Evolutionary conservation across 2,113 vertebrate species (phyloP), one percentile per base, ranked within the genome.

Genomic region (Actenoides lindsayi): DNA sequence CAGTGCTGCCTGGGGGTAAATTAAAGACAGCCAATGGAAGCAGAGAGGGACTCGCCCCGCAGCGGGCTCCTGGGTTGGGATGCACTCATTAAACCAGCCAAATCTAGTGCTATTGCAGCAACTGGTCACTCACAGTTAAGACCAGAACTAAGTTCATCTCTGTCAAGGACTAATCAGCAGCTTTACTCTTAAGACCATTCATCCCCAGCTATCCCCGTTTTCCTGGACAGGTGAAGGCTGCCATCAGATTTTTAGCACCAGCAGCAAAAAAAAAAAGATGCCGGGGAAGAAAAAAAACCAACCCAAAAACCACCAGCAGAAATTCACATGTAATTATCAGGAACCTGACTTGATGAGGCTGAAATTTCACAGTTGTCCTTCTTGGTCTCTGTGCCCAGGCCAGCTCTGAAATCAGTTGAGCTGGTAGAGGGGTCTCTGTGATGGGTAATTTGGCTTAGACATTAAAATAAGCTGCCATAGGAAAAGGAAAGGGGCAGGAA

Each of bases 31-130:
- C 27, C 77, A 39, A 30, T 2, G 50, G 57, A 48, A 71, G 79
- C 33, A 42, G 18, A 23, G 70, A 23, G 69, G 65, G 50, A n/a
- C 67, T 48, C 46, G 18, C 7, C 15, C 46, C 1, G 1, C 57
- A 30, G 33, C 1, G 0, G 13, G 10, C 11, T n/a, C 15, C 19
- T 6, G 17, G 5, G 13, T 1, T 1, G 68, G 57, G 37, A 53
- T 8, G 31, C 5, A 10, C 31, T 24, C 35, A 28, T 20, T 31
- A 25, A 23, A 87, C 16, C 1, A 60, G 44, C 5, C 28, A 6
- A 2, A 16, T 9, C 16, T 27, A 54, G 69, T 23, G 27, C 44
- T 8, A 8, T 1, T 16, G 33, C 50, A 86, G 27, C 31, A 44
- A 16, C 33, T 10, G 3, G 6, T 21, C 44, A 20, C 10, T 60